These are phyloP conservation scores for Thaumatotibia leucotreta DNA, from an alignment of 1,140 invertebrate species.

Conservation along the genomic window DNA sequence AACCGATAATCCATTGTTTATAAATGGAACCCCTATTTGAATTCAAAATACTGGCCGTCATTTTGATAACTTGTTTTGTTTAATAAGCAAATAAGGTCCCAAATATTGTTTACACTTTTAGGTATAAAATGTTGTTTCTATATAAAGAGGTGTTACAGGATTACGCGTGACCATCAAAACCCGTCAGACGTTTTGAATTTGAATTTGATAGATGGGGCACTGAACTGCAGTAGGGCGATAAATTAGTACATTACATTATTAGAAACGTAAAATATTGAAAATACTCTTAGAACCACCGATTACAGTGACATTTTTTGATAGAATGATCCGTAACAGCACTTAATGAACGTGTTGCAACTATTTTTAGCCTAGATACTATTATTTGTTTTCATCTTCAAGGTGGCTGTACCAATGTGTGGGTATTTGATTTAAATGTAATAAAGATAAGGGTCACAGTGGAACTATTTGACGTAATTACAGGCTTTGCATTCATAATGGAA, in stretches of 20 bases:
- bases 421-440: background rate
- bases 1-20: background rate
- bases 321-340: background rate
- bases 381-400: background rate
- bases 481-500: background rate
- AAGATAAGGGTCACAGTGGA: background rate
- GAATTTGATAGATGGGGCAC: too few relatives aligned
- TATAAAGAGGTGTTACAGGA: too few relatives aligned
- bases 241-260: background rate
- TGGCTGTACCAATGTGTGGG: background rate
- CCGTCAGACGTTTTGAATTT: too few relatives aligned
- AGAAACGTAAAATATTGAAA: background rate
- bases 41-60: background rate
- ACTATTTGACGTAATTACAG: background rate
- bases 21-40: background rate
- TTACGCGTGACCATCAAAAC: too few relatives aligned
- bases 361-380: background rate
- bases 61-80: too few relatives aligned
- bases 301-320: background rate
- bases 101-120: too few relatives aligned
- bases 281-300: background rate
- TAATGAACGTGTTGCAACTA: background rate
- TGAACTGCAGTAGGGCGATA: too few relatives aligned
- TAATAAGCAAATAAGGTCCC: too few relatives aligned
- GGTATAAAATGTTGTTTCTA: too few relatives aligned